Percentiles rank a stretch among this genome's conserved stretches.
phyloP scores from a whole-genome alignment of 2,113 vertebrate genomes.

The Seriola rivoliana region DNA sequence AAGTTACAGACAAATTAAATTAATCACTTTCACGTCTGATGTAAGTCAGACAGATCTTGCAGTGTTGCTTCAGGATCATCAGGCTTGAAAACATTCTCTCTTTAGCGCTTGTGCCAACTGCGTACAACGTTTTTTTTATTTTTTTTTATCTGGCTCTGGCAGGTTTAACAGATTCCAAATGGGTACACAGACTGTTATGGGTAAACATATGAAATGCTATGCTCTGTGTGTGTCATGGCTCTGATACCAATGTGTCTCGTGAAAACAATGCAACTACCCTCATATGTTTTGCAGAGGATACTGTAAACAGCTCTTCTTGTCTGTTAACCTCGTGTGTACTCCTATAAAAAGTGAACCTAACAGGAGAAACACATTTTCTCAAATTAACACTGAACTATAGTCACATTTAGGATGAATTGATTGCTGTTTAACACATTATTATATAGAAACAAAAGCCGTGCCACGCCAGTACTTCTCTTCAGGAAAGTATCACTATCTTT shows the following conservation, averaged over 20 bases:
- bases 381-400: constrained; percentile 7
- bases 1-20: constrained; percentile 9
- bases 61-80: constrained; percentile 25
- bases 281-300: background rate
- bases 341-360: background rate
- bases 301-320: background rate
- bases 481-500: constrained; percentile 19
- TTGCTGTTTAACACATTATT: background rate
- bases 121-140: background rate
- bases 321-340: background rate
- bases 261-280: background rate
- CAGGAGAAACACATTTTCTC: constrained; percentile 1
- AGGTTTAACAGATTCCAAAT: constrained; percentile 40
- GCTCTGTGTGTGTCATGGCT: constrained; percentile 18
- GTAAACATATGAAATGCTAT: constrained; percentile 44
- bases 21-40: constrained; percentile 12
- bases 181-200: constrained; percentile 50
- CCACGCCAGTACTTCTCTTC: constrained; percentile 25
- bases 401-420: constrained; percentile 10
- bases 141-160: constrained; percentile 39
- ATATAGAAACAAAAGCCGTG: constrained; percentile 7
- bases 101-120: constrained; percentile 34
- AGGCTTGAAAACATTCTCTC: constrained; percentile 45
- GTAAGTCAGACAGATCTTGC: constrained; percentile 31
- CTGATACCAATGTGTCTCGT: constrained; percentile 20